Base-by-base conservation (phyloP, 1,140 invertebrate species). In the Drosophila truncata region DNA sequence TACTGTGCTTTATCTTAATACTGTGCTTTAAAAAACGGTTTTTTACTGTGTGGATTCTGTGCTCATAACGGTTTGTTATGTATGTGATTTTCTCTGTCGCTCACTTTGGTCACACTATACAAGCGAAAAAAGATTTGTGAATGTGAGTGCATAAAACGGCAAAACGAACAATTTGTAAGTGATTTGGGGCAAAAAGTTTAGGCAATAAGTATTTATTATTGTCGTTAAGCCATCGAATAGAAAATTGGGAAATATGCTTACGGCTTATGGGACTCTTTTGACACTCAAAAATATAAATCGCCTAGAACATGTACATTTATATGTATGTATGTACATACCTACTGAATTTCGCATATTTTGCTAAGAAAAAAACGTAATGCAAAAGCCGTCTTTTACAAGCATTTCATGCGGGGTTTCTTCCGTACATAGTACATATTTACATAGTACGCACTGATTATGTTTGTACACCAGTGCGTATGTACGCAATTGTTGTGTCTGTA, bases 151-250 rank as follows among this genome's bases (percentile, higher is more conserved):
- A 71, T 65, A 59, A 76, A 76, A 66, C 54, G 61, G 66, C 52
- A 58, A 76, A 66, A 37, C 23, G 20, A 76, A 75, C 25, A 57
- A 76, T 47, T 55, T 71, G 63, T 78, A 70, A 78, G 74, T 78
- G 16, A 18, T 46, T 54, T 35, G 10, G 35, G 25, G 20, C 6
- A 49, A 25, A 25, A 14, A 46, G 25, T 18, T 27, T 58, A 7
- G 23, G 18, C 33, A 33, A 20, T 33, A 25, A 27, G 67, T 18
- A 27, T 2, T 46, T 35, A 2, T n/a, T 16, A 13, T 33, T 14
- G 16, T 27, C 27, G 13, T 10, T 11, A 7, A 63, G 37, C 37
- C 16, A 42, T 13, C 27, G 3, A 29, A 23, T 42, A 16, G 16
- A 10, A 11, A 31, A n/a, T 55, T 10, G 4, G 7, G 4, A 10